Evolutionary conservation across 2,113 vertebrate species (phyloP), one percentile per base, ranked within the genome.

Genomic region (Sinocyclocheilus grahami): DNA sequence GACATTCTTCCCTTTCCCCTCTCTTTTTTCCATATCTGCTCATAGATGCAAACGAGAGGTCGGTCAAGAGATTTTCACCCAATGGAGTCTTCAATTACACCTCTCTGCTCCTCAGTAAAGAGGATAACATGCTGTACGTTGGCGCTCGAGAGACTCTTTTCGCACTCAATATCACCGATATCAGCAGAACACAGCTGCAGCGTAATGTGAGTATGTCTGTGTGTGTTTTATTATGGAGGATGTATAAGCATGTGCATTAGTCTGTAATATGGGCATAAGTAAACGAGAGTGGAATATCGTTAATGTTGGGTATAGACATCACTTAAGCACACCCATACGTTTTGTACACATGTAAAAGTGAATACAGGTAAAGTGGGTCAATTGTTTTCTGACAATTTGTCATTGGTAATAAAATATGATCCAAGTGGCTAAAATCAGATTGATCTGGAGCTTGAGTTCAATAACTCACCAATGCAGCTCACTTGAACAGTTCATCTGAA

Each of bases 111-210:
- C 95, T 99, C 90, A 97, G 96, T 86, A 89, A 88, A 0, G 96
- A 97, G 0, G 96, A 97, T 3, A 24, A 85, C 88, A 95, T 89
- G 1, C 90, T 99, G 60, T 99, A 97, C 0, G 91, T 97, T 12
- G 98, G 98, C 0, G 97, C 97, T 0, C 93, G 96, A 0, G 98
- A 99, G 90, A 90, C 91, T 83, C 95, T 99, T 18, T 92, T 98
- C 0, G 95, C 97, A 0, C 93, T 99, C 85, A 95, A 95, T 91
- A 93, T 95, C 87, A 92, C 90, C 22, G 94, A 95, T 89, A 94
- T 96, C 91, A 92, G 92, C 74, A 87, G 88, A 60, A 84, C 53
- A 12, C 92, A 89, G 0, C 92, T 91, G 0, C 95, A 95, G 30
- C 95, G 77, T 87, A 94, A 95, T 89, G 98, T 99, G 91, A 96